Evolutionary conservation across 1,140 invertebrate species (phyloP).

Genomic region (Halesus radiatus): DNA sequence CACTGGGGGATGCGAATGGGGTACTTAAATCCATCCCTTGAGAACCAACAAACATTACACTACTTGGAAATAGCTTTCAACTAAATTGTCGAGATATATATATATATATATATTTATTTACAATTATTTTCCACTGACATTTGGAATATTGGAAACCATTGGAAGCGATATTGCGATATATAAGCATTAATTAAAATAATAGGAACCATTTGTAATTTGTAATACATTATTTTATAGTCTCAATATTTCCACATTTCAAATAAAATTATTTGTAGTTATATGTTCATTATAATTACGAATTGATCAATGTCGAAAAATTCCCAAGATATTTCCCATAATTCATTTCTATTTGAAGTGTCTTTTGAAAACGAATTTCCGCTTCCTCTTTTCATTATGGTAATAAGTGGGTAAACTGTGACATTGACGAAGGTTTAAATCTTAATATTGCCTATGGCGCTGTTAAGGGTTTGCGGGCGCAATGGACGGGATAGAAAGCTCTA

Average conservation of each 20-base stretch:
- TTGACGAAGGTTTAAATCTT: conserved; percentile 54
- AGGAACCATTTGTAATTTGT: too few species aligned
- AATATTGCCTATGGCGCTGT: conserved; percentile 29
- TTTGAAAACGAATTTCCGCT: conserved; percentile 42
- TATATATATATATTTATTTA: neutral
- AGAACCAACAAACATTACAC: conserved; percentile 40
- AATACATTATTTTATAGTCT: too few species aligned
- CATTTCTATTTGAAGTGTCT: conserved; percentile 19
- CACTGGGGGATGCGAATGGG: neutral
- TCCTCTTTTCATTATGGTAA: conserved; percentile 54
- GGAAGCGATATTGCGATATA: too few species aligned
- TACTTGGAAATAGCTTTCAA: conserved; percentile 34
- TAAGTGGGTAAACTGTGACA: conserved; percentile 53
- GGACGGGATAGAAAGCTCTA: conserved; percentile 21
- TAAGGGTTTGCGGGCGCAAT: conserved; percentile 24
- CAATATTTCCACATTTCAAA: too few species aligned
- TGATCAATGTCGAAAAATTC: neutral
- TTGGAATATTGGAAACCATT: neutral
- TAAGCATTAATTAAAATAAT: too few species aligned
- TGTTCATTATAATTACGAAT: too few species aligned
- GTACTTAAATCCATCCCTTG: conserved; percentile 42
- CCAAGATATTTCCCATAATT: conserved; percentile 13
- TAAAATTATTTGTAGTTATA: too few species aligned
- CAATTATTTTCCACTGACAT: neutral
- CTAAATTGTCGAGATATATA: conserved; percentile 12